phyloP scores from a whole-genome alignment of 2,888 invertebrate species.

The Suillia variegata region DNA sequence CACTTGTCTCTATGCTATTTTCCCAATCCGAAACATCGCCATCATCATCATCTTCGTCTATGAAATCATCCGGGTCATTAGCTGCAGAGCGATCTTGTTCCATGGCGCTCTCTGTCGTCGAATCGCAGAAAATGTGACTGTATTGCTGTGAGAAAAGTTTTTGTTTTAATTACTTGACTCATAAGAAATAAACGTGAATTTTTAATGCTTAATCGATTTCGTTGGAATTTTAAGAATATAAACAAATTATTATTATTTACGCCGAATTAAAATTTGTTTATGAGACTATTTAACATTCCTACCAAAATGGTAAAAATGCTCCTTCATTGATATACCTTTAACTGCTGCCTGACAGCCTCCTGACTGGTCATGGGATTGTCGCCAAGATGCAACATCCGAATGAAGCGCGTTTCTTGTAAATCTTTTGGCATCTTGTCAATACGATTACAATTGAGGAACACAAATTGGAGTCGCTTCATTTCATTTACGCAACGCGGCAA shows the following conservation, averaged over 20 bases:
- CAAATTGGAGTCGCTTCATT: constrained; percentile 64
- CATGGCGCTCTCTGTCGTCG: too few species aligned
- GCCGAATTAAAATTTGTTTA: too few species aligned
- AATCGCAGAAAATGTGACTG: constrained; percentile 29
- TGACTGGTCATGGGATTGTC: constrained; percentile 62
- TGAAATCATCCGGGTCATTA: constrained; percentile 24
- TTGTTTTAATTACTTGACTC: too few species aligned
- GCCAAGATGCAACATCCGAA: constrained; percentile 65
- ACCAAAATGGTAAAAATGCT: too few species aligned
- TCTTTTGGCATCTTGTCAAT: constrained; percentile 41
- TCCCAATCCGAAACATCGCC: constrained; percentile 65
- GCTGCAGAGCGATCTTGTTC: constrained; percentile 17
- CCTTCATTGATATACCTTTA: constrained; percentile 23
- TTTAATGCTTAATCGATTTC: too few species aligned
- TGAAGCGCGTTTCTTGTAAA: constrained; percentile 41
- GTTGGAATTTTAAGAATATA: neutral
- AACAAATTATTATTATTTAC: neutral
- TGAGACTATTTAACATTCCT: too few species aligned
- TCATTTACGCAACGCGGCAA: constrained; percentile 62
- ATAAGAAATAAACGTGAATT: too few species aligned
- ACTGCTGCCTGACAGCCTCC: constrained; percentile 15
- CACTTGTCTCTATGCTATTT: constrained; percentile 68
- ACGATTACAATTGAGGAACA: constrained; percentile 65
- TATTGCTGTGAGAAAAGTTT: constrained; percentile 28
- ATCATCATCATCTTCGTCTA: constrained; percentile 27